Conservation (phyloP, 2,888 invertebrate genomes). For the Eupithecia insigniata region DNA sequence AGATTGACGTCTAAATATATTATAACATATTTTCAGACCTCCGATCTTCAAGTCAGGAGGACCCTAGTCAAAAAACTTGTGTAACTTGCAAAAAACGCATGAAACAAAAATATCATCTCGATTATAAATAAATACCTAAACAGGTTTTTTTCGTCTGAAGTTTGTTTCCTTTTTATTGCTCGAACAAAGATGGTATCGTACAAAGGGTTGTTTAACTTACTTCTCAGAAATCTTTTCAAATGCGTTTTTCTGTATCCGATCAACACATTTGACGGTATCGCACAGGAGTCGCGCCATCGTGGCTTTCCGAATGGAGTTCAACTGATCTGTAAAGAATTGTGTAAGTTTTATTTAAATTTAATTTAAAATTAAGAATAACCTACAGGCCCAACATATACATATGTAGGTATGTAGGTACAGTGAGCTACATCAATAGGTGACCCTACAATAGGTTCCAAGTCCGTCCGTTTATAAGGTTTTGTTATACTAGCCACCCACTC, state of each 20-base stretch:
- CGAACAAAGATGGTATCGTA: not conserved
- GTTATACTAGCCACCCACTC: no score
- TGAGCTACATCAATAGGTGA: not conserved
- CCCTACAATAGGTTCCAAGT: not conserved
- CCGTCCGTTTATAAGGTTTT: not conserved
- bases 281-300: slow-evolving; percentile 38
- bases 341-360: not conserved
- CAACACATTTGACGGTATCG: slow-evolving; percentile 30
- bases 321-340: slow-evolving; percentile 39
- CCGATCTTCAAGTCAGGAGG: not conserved
- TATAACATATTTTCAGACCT: not conserved
- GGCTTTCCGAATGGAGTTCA: slow-evolving; percentile 36
- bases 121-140: no score
- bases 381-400: not conserved
- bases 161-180: not conserved
- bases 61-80: not conserved
- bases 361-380: not conserved
- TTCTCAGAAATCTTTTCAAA: slow-evolving; percentile 33
- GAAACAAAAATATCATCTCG: not conserved
- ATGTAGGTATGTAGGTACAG: not conserved
- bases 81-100: not conserved
- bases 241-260: slow-evolving; percentile 35
- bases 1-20: not conserved
- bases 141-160: not conserved
- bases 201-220: slow-evolving; percentile 26